phyloP scores from a whole-genome alignment of 37 sponge, comb jelly and placozoan species.

The Beroe forskalii region DNA sequence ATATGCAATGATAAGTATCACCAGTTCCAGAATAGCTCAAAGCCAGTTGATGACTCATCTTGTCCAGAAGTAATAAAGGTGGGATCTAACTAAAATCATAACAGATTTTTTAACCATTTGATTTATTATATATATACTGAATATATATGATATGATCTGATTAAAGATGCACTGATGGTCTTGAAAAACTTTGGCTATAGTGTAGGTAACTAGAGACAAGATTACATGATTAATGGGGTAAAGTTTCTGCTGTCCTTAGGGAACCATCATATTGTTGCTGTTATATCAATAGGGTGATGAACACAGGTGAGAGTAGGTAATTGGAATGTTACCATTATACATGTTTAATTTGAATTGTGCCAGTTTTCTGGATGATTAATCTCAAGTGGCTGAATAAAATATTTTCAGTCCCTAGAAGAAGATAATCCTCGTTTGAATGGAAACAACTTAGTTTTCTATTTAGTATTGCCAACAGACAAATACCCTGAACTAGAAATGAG shows the following conservation, averaged over 20 bases:
- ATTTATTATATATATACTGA: background rate
- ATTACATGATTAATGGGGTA: too few relatives aligned
- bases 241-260: background rate
- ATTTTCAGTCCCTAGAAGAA: conserved; percentile 26
- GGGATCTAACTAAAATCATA: background rate
- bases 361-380: too few relatives aligned
- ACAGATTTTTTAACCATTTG: too few relatives aligned
- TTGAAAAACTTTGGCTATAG: too few relatives aligned
- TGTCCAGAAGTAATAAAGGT: conserved; percentile 6
- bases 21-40: background rate
- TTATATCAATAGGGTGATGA: too few relatives aligned
- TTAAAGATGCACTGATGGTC: too few relatives aligned
- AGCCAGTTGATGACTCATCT: background rate
- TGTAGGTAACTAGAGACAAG: too few relatives aligned
- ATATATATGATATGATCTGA: background rate
- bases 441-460: conserved; percentile 15
- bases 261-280: background rate
- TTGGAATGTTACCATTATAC: too few relatives aligned
- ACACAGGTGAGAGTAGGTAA: too few relatives aligned
- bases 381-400: too few relatives aligned
- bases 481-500: background rate
- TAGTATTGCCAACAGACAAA: conserved; percentile 10
- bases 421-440: background rate
- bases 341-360: too few relatives aligned
- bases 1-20: background rate